Conservation (phyloP, 2,113 vertebrate species). For the Electrona antarctica region DNA sequence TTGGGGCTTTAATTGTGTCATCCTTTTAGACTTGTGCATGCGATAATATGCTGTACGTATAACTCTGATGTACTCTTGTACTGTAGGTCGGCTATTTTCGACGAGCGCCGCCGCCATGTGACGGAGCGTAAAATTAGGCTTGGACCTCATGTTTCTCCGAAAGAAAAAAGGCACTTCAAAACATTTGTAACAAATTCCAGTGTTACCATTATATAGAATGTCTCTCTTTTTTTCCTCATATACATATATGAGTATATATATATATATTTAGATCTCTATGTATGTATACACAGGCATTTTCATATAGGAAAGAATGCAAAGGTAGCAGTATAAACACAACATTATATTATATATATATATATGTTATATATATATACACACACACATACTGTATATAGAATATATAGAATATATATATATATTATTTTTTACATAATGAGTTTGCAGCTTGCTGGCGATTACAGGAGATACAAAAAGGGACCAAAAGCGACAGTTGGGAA, state of each 20-base stretch:
- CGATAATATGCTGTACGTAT: not conserved
- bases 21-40: no score
- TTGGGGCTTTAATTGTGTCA: no score
- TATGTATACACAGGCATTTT: constrained; percentile 53
- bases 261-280: constrained; percentile 22
- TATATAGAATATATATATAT: constrained; percentile 48
- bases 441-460: constrained; percentile 29
- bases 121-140: not conserved
- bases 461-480: constrained; percentile 53
- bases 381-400: constrained; percentile 36
- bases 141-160: constrained; percentile 62
- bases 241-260: constrained; percentile 27
- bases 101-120: no score
- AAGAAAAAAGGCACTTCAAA: constrained; percentile 81
- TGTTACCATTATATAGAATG: constrained; percentile 49
- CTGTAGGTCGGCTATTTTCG: no score
- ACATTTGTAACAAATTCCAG: constrained; percentile 70
- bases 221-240: constrained; percentile 6
- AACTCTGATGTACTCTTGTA: constrained; percentile 9
- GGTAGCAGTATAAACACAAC: constrained; percentile 53
- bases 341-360: constrained; percentile 44
- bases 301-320: constrained; percentile 69
- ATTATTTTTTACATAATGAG: constrained; percentile 39
- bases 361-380: constrained; percentile 23
- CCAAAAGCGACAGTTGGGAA: constrained; percentile 35